Conservation (phyloP, 2,888 invertebrate genomes). For the Dusona sp. region DNA sequence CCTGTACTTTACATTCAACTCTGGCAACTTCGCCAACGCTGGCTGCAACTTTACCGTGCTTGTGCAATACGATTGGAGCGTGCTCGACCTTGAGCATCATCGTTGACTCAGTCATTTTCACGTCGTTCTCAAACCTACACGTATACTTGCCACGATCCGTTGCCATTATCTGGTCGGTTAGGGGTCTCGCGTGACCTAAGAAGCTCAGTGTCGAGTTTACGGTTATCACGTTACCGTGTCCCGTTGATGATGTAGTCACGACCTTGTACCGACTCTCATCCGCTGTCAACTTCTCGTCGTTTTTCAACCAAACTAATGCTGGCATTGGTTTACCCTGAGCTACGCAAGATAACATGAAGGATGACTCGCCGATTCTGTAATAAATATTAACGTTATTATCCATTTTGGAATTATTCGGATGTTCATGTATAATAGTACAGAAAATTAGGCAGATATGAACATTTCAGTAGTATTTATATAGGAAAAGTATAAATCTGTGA, state of each 20-base stretch:
- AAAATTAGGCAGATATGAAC: neutral
- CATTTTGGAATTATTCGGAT: neutral
- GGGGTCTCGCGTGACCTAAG: conserved; percentile 91
- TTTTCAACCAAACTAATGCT: conserved; percentile 93
- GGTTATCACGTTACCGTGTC: conserved; percentile 91
- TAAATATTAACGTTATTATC: neutral
- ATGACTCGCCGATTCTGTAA: conserved; percentile 90
- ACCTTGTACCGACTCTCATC: conserved; percentile 93
- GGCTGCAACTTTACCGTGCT: conserved; percentile 95
- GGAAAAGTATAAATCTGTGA: neutral
- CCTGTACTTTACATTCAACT: conserved; percentile 94
- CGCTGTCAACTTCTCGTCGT: conserved; percentile 91
- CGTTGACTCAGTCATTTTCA: conserved; percentile 93
- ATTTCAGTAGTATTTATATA: neutral
- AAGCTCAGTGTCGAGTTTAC: conserved; percentile 94
- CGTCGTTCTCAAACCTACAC: conserved; percentile 95
- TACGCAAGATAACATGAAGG: conserved; percentile 92
- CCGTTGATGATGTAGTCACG: conserved; percentile 91
- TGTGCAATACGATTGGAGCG: conserved; percentile 94
- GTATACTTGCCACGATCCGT: conserved; percentile 95
- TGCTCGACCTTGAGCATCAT: conserved; percentile 97
- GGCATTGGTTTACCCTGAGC: conserved; percentile 96
- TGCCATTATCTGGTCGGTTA: conserved; percentile 91
- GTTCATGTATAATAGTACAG: neutral
- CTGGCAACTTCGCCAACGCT: conserved; percentile 94